Percentiles rank a stretch among this genome's conserved stretches.
Evolutionary conservation across 2,113 vertebrate genomes (phyloP).

Genomic region (Corythornis cristatus): DNA sequence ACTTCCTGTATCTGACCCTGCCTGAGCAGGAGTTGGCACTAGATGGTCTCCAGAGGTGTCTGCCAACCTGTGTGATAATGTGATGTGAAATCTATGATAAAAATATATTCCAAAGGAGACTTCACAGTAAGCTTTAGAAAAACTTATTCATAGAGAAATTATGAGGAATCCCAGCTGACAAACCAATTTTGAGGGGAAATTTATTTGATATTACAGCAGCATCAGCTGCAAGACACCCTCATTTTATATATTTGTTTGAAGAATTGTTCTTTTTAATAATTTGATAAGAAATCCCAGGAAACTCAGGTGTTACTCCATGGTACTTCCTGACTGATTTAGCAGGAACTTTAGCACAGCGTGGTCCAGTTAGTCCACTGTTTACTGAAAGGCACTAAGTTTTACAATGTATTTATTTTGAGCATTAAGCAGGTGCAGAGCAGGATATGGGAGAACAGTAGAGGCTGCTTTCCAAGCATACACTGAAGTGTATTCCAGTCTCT

Average conservation of each 20-base stretch:
- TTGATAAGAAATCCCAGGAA: neutral
- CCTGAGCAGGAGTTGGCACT: neutral
- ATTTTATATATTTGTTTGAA: neutral
- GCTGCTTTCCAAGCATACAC: neutral
- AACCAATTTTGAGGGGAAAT: neutral
- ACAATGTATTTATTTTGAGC: neutral
- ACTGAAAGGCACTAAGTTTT: neutral
- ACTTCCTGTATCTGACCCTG: neutral
- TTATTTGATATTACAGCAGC: neutral
- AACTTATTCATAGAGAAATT: neutral
- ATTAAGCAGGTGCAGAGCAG: neutral
- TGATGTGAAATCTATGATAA: neutral
- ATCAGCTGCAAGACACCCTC: neutral
- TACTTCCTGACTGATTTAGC: neutral
- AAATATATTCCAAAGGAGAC: neutral
- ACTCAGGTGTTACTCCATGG: neutral
- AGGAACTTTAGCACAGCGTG: neutral
- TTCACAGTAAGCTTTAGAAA: neutral
- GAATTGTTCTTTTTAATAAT: neutral
- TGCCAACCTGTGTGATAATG: neutral
- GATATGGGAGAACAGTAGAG: neutral
- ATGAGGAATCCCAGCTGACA: neutral
- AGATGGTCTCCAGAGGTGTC: neutral
- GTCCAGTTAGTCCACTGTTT: neutral
- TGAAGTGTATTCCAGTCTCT: neutral